Conservation (phyloP, 2,888 invertebrate genomes). For the Phyllotreta striolata region DNA sequence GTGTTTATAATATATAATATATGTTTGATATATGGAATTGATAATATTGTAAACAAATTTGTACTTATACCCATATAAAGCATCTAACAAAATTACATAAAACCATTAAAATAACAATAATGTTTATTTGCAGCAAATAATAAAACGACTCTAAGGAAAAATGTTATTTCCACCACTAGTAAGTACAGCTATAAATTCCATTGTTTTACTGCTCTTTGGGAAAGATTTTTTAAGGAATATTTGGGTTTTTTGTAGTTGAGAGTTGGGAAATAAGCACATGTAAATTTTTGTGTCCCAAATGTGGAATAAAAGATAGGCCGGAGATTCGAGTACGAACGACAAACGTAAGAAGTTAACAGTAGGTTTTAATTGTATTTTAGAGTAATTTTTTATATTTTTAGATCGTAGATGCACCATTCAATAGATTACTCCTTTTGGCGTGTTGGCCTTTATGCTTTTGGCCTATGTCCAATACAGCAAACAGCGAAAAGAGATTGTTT, state of each 20-base stretch:
- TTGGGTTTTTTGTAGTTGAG: constrained; percentile 4
- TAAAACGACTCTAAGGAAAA: no score
- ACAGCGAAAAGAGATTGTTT: constrained; percentile 2
- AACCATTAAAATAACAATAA: no score
- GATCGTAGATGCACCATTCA: not conserved
- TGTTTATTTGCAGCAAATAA: no score
- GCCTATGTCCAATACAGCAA: constrained; percentile 9
- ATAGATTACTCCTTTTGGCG: constrained; percentile 1
- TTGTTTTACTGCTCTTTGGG: not conserved
- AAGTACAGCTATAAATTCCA: not conserved
- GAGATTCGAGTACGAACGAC: constrained; percentile 1
- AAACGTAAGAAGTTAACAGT: constrained; percentile 1
- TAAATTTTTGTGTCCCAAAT: constrained; percentile 7
- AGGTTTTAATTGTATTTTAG: not conserved
- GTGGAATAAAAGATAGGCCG: not conserved
- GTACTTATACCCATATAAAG: no score
- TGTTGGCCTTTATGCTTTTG: constrained; percentile 28
- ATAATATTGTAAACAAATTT: no score
- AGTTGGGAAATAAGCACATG: not conserved
- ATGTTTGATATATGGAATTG: no score
- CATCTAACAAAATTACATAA: no score
- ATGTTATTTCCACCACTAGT: no score
- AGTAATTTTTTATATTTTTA: constrained; percentile 10
- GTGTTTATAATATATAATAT: no score
- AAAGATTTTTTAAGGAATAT: not conserved